These are phyloP conservation scores for Pheosia gnoma DNA, from an alignment of 2,888 invertebrate species.

Conservation along the genomic window DNA sequence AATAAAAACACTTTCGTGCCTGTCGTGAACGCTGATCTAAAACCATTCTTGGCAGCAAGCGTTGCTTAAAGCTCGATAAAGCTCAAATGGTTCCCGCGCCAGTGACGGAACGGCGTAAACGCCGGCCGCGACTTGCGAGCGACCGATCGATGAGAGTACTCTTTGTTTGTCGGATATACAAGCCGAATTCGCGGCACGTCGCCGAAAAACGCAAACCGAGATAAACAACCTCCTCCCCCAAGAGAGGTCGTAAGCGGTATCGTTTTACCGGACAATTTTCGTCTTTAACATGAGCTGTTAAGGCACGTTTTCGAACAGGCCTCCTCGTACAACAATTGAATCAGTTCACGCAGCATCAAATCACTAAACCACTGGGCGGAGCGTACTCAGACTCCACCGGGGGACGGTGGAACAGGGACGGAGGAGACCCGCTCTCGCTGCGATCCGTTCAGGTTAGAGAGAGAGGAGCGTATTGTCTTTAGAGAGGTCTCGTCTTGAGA, in stretches of 20 bases:
- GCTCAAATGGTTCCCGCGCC: constrained; percentile 68
- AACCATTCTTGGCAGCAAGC: constrained; percentile 72
- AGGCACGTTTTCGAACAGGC: constrained; percentile 72
- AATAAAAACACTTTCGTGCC: constrained; percentile 66
- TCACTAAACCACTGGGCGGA: constrained; percentile 85
- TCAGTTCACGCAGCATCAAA: constrained; percentile 85
- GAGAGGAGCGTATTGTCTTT: constrained; percentile 67
- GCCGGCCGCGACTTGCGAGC: constrained; percentile 47
- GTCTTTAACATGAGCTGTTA: constrained; percentile 77
- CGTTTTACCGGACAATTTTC: constrained; percentile 80
- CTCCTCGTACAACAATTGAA: constrained; percentile 78
- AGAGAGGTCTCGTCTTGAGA: constrained; percentile 65
- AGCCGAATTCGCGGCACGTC: constrained; percentile 83
- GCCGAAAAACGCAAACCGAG: constrained; percentile 82
- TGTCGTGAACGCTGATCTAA: constrained; percentile 60
- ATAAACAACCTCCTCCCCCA: constrained; percentile 79
- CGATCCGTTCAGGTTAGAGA: constrained; percentile 52
- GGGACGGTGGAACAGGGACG: constrained; percentile 74
- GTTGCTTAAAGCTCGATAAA: constrained; percentile 67
- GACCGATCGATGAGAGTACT: constrained; percentile 76
- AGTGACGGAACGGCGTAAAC: constrained; percentile 63
- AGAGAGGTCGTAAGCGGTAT: constrained; percentile 75
- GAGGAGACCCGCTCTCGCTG: constrained; percentile 53
- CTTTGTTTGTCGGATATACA: constrained; percentile 80
- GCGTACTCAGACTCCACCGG: constrained; percentile 80